phyloP scores from a whole-genome alignment of 2,888 invertebrate species.

The Dicycla oo region DNA sequence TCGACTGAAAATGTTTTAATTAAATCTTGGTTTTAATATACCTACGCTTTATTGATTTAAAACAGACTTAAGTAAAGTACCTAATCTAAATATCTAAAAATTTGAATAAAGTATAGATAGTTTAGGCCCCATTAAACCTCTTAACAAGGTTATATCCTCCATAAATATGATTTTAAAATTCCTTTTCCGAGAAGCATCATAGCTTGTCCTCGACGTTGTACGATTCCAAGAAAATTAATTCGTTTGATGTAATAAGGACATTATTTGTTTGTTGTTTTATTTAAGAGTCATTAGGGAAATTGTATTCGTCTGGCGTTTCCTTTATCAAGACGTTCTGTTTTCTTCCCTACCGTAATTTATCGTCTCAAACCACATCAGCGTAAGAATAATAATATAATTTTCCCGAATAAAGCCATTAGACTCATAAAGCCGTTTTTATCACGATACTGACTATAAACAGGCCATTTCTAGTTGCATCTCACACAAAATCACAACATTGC shows the following conservation, averaged over 20 bases:
- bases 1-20: not conserved
- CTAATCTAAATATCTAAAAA: not conserved
- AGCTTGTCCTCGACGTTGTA: conserved; percentile 41
- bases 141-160: conserved; percentile 70
- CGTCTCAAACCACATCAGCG: conserved; percentile 11
- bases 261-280: conserved; percentile 44
- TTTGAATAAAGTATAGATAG: not conserved
- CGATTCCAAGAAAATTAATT: conserved; percentile 67
- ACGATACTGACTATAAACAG: conserved; percentile 27
- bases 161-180: conserved; percentile 71
- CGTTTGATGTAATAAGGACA: conserved; percentile 50
- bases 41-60: not conserved
- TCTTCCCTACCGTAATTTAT: not conserved
- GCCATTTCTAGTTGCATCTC: conserved; percentile 27
- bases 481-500: conserved; percentile 29
- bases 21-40: not conserved
- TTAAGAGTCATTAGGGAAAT: conserved; percentile 43
- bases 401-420: conserved; percentile 24
- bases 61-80: not conserved
- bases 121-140: conserved; percentile 27
- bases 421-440: conserved; percentile 16
- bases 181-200: conserved; percentile 63
- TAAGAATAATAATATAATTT: conserved; percentile 20
- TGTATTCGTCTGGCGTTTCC: conserved; percentile 17
- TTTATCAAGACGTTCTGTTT: conserved; percentile 13